These are phyloP conservation scores for Lasioglossum lativentre DNA, from an alignment of 2,888 invertebrate genomes.

Conservation along the genomic window DNA sequence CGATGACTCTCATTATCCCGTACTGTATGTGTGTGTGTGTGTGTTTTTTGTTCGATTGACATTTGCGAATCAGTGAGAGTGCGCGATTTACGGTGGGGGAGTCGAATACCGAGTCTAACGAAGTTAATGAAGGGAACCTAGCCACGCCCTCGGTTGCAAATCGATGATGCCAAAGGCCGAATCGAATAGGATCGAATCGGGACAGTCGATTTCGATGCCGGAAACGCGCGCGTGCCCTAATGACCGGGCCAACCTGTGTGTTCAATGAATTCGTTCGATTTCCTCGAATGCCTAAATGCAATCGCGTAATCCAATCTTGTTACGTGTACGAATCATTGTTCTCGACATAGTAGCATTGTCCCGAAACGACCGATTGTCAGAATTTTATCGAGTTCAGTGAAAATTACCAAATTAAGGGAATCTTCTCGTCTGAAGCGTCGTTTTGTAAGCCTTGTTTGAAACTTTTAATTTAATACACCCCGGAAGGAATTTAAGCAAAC, in stretches of 20 bases:
- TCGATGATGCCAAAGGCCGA: conserved; percentile 26
- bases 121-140: conserved; percentile 58
- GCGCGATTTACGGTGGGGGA: conserved; percentile 35
- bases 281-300: conserved; percentile 48
- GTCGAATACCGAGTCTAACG: conserved; percentile 56
- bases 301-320: conserved; percentile 64
- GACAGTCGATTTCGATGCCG: conserved; percentile 50
- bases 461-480: background rate
- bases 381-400: conserved; percentile 13
- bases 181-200: background rate
- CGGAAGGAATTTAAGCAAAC: too few species aligned
- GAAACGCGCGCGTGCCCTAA: conserved; percentile 55
- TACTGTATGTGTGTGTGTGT: background rate
- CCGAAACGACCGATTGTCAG: conserved; percentile 32
- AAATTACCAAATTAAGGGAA: background rate
- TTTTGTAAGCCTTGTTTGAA: background rate
- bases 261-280: conserved; percentile 52
- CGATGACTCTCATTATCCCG: conserved; percentile 16
- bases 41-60: conserved; percentile 9
- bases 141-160: conserved; percentile 50
- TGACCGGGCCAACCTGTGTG: conserved; percentile 38
- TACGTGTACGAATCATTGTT: conserved; percentile 55
- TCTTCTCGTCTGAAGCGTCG: background rate
- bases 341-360: conserved; percentile 20
- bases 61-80: background rate